Percentiles rank a stretch among this genome's conserved stretches.
These are phyloP conservation scores for Dicentrarchus labrax DNA, from an alignment of 2,113 vertebrate genomes.

Conservation along the genomic window DNA sequence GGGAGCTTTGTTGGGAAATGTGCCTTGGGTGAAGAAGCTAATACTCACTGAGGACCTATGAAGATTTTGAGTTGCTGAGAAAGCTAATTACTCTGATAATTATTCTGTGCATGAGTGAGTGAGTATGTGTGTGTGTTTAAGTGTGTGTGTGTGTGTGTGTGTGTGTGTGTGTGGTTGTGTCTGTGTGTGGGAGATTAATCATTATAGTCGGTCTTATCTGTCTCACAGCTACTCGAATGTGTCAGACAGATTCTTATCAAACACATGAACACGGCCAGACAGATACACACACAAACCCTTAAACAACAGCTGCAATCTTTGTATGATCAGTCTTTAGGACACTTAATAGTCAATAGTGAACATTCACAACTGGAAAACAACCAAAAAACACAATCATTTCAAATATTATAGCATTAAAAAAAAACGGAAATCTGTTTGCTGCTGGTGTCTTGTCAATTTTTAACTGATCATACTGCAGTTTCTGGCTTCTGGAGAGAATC, in stretches of 20 bases:
- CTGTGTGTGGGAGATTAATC: slow-evolving; percentile 47
- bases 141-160: slow-evolving; percentile 18
- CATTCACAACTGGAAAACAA: slow-evolving; percentile 2
- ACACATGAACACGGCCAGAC: slow-evolving; percentile 12
- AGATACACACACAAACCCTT: background rate
- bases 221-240: slow-evolving; percentile 43
- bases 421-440: background rate
- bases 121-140: background rate
- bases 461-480: background rate
- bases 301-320: background rate
- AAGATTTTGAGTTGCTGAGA: slow-evolving; percentile 74
- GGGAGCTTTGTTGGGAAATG: slow-evolving; percentile 66
- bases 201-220: slow-evolving; percentile 38
- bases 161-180: slow-evolving; percentile 15
- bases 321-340: background rate
- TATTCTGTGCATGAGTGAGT: slow-evolving; percentile 53
- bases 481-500: background rate
- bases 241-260: slow-evolving; percentile 52
- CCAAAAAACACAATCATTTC: background rate
- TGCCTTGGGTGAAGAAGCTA: slow-evolving; percentile 67
- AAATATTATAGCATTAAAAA: background rate
- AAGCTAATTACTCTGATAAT: slow-evolving; percentile 79
- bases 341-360: background rate
- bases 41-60: slow-evolving; percentile 71
- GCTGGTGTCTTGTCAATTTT: background rate